Evolutionary conservation across 1,140 invertebrate genomes (phyloP).

Genomic region (Fopius arisanus): DNA sequence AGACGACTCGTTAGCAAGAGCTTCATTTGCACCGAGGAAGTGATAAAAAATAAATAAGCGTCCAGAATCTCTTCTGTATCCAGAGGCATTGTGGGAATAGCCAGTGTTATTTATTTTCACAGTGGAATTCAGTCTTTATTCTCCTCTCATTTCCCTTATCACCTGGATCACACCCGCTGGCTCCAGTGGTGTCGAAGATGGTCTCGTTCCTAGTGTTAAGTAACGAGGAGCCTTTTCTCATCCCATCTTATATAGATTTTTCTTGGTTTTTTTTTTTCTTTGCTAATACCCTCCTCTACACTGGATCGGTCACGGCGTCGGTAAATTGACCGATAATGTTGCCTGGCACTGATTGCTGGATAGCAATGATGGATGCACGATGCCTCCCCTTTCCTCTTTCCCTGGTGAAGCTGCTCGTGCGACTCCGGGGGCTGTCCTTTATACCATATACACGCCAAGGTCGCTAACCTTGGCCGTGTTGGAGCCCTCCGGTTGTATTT

Average conservation of each 20-base stretch:
- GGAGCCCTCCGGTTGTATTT: slow-evolving; percentile 27
- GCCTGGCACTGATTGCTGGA: slow-evolving; percentile 32
- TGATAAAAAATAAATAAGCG: neutral
- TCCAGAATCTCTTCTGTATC: too few species aligned
- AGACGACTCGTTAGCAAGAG: neutral
- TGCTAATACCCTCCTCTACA: neutral
- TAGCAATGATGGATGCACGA: slow-evolving; percentile 35
- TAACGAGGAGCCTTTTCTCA: neutral
- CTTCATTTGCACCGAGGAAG: neutral
- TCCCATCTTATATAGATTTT: neutral
- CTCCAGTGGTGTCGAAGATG: neutral
- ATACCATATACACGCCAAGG: slow-evolving; percentile 33
- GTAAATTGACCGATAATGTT: slow-evolving; percentile 33
- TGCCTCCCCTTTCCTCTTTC: neutral
- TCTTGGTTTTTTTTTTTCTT: too few species aligned
- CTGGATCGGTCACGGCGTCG: slow-evolving; percentile 2
- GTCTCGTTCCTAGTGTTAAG: slow-evolving; percentile 9
- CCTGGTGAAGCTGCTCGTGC: neutral
- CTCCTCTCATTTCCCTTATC: neutral
- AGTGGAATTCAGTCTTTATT: neutral
- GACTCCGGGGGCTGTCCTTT: slow-evolving; percentile 8
- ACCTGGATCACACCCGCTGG: neutral
- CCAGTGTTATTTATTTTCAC: neutral
- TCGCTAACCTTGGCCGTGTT: slow-evolving; percentile 31
- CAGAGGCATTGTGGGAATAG: too few species aligned